Evolutionary conservation across 2,113 vertebrate genomes (phyloP).

Genomic region (Andinoacara biseriatus): DNA sequence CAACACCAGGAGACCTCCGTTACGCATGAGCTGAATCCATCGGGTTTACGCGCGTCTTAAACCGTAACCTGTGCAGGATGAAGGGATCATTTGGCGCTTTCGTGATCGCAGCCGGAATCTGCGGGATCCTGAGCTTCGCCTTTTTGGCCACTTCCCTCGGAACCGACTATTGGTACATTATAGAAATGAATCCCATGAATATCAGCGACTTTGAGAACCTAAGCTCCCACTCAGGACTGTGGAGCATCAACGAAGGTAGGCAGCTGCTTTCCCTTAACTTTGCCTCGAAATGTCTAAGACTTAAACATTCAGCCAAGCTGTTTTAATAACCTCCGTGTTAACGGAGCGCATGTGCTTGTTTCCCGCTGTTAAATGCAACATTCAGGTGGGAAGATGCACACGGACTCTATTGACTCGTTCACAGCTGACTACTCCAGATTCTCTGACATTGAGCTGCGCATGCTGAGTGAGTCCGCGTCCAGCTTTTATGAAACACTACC

Average conservation of each 20-base stretch:
- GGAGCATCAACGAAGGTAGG: conserved; percentile 69
- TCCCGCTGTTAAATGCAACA: not conserved
- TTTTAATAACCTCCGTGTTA: not conserved
- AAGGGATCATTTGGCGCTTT: conserved; percentile 65
- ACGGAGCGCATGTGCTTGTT: not conserved
- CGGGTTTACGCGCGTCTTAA: not conserved
- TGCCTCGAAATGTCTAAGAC: not conserved
- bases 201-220: conserved; percentile 57
- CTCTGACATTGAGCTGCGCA: conserved; percentile 68
- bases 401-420: conserved; percentile 49
- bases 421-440: conserved; percentile 54
- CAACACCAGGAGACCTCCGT: not conserved
- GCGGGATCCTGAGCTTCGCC: conserved; percentile 77
- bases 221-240: conserved; percentile 75
- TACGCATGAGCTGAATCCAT: not conserved
- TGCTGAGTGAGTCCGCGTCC: conserved; percentile 74
- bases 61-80: conserved; percentile 27
- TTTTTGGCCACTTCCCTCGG: conserved; percentile 76
- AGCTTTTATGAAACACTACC: not conserved
- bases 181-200: conserved; percentile 72
- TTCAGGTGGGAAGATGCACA: conserved; percentile 48
- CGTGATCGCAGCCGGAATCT: conserved; percentile 76
- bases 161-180: conserved; percentile 83
- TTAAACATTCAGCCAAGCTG: not conserved
- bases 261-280: not conserved